Evolutionary conservation across 2,888 invertebrate species (phyloP), one percentile per base, ranked within the genome.

Genomic region (Meta bourneti): DNA sequence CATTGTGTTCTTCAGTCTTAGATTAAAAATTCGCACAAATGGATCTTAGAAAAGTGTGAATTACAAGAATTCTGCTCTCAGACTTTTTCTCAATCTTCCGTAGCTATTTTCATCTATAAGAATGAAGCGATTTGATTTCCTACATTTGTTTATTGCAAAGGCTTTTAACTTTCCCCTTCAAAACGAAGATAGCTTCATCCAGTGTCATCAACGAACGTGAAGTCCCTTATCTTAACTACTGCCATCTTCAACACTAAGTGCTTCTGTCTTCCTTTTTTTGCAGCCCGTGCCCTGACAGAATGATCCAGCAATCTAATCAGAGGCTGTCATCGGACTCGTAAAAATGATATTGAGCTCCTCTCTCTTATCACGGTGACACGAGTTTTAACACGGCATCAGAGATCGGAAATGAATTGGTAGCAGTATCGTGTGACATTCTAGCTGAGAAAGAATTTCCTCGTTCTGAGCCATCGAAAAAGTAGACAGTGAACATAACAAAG

Each of bases 321-420:
- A n/a, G 19, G n/a, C 79, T 87, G 87, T 87, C 87, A 87, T 87
- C 87, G 70, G 54, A 20, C 79, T 87, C 87, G 74, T 87, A 87
- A 87, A 87, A 87, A 54, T 80, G 87, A 87, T 71, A 80, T 87
- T 79, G 87, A 72, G 87, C 34, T 70, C 52, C 8, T 51, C 9
- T 49, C n/a, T 34, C 54, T 87, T 80, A 80, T 80, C 79, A 51
- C 11, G 54, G 54, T 52, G 13, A 87, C 87, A 72, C 48, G 79
- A 51, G 87, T 87, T 87, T 72, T 87, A 71, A 79, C 87, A 54
- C 79, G 48, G 79, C 19, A 61, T 49, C 54, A 74, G 49, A 16
- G 61, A 70, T 16, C 74, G 61, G 34, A 51, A 54, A 71, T 77
- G 70, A 51, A 86, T 86, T 78, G 86, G 51, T 51, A 78, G 51